Conservation (phyloP, 2,113 vertebrate species). For the Synchiropus splendidus region DNA sequence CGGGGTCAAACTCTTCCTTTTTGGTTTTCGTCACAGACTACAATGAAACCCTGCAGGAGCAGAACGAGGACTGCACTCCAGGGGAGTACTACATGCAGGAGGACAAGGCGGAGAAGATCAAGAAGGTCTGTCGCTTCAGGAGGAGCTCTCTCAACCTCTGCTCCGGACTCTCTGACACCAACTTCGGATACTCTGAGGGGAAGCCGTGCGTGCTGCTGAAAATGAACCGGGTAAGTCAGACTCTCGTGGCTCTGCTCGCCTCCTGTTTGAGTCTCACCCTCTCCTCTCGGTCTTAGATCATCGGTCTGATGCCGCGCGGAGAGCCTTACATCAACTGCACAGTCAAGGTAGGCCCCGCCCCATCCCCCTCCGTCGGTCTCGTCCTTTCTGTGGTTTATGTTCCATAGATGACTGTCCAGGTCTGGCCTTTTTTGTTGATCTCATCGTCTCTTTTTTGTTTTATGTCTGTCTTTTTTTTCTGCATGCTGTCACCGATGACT, state of each 20-base stretch:
- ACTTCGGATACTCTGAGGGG: conserved; percentile 80
- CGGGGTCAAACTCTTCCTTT: background rate
- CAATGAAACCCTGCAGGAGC: conserved; percentile 71
- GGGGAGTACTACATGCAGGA: conserved; percentile 70
- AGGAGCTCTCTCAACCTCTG: conserved; percentile 68
- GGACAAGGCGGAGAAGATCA: conserved; percentile 14
- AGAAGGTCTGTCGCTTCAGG: conserved; percentile 78
- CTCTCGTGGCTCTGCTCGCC: conserved; percentile 24
- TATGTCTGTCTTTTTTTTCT: conserved; percentile 63
- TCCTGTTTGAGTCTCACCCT: background rate
- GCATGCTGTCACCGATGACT: conserved; percentile 79
- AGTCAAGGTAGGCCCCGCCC: conserved; percentile 71
- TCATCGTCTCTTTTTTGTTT: conserved; percentile 31
- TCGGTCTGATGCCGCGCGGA: conserved; percentile 82
- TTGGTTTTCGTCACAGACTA: conserved; percentile 64
- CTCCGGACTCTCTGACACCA: conserved; percentile 73
- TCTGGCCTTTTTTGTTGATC: conserved; percentile 42
- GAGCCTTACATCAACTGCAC: conserved; percentile 75
- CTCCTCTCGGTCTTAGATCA: conserved; percentile 71
- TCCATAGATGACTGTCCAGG: conserved; percentile 16
- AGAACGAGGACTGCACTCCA: conserved; percentile 61
- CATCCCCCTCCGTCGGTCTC: background rate
- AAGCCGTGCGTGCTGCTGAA: conserved; percentile 87
- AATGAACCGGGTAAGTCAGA: conserved; percentile 84
- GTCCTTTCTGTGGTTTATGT: too few relatives aligned